Evolutionary conservation across 1,140 invertebrate species (phyloP).

Genomic region (Diorhabda elongata): DNA sequence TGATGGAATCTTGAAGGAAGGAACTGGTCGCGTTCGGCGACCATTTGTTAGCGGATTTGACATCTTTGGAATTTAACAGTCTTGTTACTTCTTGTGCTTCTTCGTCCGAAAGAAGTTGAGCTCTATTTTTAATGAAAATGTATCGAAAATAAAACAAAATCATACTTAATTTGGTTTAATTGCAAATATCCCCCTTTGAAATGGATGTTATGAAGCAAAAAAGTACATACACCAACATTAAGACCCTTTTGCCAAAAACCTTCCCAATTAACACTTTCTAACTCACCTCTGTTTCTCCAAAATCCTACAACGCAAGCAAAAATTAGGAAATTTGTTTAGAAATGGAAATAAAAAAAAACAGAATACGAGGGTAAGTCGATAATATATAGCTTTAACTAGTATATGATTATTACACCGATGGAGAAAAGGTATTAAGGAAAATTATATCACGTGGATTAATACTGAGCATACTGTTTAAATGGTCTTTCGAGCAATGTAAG

Average conservation of each 20-base stretch:
- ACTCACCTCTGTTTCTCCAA: not conserved
- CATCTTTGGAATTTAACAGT: conserved; percentile 61
- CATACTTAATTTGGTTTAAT: too few species aligned
- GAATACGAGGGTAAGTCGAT: not conserved
- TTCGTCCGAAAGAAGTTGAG: conserved; percentile 78
- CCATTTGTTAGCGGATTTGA: conserved; percentile 47
- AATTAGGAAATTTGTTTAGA: not conserved
- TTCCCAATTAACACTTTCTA: not conserved
- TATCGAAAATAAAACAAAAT: not conserved
- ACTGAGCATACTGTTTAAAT: too few species aligned
- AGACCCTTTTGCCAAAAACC: too few species aligned
- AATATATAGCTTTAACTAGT: too few species aligned
- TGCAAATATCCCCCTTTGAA: too few species aligned
- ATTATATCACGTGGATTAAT: too few species aligned
- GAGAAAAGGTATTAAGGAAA: too few species aligned
- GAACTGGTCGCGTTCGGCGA: conserved; percentile 52
- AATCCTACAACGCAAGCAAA: conserved; percentile 2
- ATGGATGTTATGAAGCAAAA: too few species aligned
- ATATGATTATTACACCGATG: too few species aligned
- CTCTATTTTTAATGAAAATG: conserved; percentile 32
- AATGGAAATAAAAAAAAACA: not conserved
- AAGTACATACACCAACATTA: too few species aligned
- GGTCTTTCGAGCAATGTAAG: too few species aligned
- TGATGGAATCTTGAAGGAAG: conserved; percentile 40
- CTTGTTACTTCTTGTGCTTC: conserved; percentile 80